These are phyloP conservation scores for Scaptomyza graminum DNA, from an alignment of 1,140 invertebrate species.

Conservation along the genomic window DNA sequence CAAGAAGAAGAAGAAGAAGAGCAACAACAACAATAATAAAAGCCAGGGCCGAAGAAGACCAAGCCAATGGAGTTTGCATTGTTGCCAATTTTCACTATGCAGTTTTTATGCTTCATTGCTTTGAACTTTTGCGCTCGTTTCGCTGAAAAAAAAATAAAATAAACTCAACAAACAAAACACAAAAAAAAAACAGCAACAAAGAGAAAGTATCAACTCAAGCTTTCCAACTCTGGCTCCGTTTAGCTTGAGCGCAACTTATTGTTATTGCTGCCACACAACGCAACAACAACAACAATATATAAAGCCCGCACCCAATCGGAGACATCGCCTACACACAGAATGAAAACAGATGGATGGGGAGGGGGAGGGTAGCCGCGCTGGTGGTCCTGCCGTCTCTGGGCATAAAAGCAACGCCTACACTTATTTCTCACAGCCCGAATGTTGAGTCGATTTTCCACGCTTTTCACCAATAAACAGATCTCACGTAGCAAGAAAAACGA, in stretches of 20 bases:
- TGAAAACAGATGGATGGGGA: neutral
- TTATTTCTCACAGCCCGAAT: conserved; percentile 19
- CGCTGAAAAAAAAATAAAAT: conserved; percentile 15
- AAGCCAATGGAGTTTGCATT: conserved; percentile 27
- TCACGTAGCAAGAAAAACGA: conserved; percentile 47
- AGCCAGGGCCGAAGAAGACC: conserved; percentile 36
- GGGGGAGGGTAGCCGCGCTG: conserved; percentile 18
- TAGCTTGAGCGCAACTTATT: conserved; percentile 40
- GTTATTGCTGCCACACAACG: conserved; percentile 34
- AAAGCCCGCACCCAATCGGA: conserved; percentile 34
- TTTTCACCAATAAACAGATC: conserved; percentile 72
- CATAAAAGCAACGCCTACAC: conserved; percentile 34
- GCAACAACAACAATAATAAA: conserved; percentile 13
- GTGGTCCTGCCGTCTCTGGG: conserved; percentile 28
- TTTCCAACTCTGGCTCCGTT: conserved; percentile 26
- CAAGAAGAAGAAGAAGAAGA: conserved; percentile 48
- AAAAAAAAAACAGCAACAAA: conserved; percentile 56
- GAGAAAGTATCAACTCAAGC: conserved; percentile 66
- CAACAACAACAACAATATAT: neutral
- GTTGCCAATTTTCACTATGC: conserved; percentile 66
- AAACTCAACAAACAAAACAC: conserved; percentile 1
- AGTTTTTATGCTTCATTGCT: conserved; percentile 76
- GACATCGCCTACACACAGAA: conserved; percentile 30
- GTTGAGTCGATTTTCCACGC: conserved; percentile 51
- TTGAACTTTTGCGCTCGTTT: conserved; percentile 78